phyloP scores from a whole-genome alignment of 1,140 invertebrate species.

The Eciton burchellii region DNA sequence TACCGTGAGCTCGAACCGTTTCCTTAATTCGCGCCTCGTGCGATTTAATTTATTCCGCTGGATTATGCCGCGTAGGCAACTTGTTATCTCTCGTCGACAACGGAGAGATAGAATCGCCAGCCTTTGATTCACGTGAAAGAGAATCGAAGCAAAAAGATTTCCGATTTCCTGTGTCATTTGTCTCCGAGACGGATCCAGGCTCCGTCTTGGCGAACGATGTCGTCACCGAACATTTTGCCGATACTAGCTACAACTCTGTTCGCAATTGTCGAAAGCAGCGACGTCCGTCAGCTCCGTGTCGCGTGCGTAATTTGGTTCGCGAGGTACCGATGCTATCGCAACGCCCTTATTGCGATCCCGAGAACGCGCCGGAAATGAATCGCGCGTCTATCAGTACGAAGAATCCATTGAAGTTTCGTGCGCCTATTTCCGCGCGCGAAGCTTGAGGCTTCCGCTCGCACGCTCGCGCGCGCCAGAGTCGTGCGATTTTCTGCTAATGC shows the following conservation, averaged over 20 bases:
- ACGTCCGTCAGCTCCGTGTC: background rate
- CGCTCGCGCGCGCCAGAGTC: background rate
- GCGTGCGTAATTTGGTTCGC: background rate
- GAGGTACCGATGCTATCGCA: background rate
- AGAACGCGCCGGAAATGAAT: background rate
- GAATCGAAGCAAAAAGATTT: too few species aligned
- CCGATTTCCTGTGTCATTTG: too few species aligned
- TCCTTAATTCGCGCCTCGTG: background rate
- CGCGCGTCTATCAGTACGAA: constrained; percentile 30
- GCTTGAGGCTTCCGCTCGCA: constrained; percentile 10
- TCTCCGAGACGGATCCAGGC: too few species aligned
- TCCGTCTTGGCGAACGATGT: too few species aligned
- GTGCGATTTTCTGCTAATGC: constrained; percentile 9
- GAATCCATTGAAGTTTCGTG: background rate
- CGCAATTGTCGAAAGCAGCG: background rate
- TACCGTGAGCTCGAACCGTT: background rate
- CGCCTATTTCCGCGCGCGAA: background rate
- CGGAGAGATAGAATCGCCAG: background rate
- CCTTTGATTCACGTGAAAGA: background rate
- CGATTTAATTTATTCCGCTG: constrained; percentile 4
- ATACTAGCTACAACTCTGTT: background rate
- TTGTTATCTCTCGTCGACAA: background rate
- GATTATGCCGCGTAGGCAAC: background rate
- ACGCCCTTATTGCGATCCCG: background rate
- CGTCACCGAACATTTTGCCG: too few species aligned